Evolutionary conservation across 2,888 invertebrate genomes (phyloP).

Genomic region (Drosophila limbata): DNA sequence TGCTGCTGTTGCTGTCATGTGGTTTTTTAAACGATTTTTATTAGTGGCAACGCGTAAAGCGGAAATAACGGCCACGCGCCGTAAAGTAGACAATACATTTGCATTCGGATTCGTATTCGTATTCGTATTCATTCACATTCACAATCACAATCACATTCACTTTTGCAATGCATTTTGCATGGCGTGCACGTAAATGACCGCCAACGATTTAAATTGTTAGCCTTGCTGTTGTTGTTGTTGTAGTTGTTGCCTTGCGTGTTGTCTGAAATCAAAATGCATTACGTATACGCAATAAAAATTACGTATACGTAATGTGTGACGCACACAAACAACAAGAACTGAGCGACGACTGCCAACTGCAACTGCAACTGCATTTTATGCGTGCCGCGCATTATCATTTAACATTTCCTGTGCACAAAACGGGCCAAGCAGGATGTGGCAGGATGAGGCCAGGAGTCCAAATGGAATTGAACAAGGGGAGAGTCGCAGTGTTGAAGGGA

Average conservation of each 20-base stretch:
- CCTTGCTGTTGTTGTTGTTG: neutral
- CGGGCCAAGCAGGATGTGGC: slow-evolving; percentile 61
- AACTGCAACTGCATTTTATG: slow-evolving; percentile 63
- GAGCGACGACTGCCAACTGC: no score
- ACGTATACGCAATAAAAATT: slow-evolving; percentile 79
- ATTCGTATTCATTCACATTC: slow-evolving; percentile 3
- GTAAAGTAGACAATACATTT: slow-evolving; percentile 75
- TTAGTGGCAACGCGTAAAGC: slow-evolving; percentile 76
- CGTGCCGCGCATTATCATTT: slow-evolving; percentile 79
- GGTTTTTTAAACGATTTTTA: slow-evolving; percentile 80
- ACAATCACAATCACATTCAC: neutral
- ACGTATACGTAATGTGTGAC: slow-evolving; percentile 73
- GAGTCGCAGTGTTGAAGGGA: neutral
- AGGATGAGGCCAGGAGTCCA: slow-evolving; percentile 25
- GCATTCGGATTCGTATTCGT: slow-evolving; percentile 23
- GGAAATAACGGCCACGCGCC: slow-evolving; percentile 80
- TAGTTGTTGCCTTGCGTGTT: slow-evolving; percentile 52
- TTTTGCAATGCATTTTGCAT: slow-evolving; percentile 67
- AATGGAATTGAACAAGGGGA: slow-evolving; percentile 14
- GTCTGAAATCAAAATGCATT: slow-evolving; percentile 79
- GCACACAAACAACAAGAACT: slow-evolving; percentile 31
- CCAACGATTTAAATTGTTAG: slow-evolving; percentile 78
- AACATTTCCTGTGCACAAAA: slow-evolving; percentile 75
- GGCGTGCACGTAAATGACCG: slow-evolving; percentile 79
- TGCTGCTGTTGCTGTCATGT: slow-evolving; percentile 58